A percentile compares a stretch with the other conserved stretches of the same genome.
Evolutionary conservation across 2,888 invertebrate species (phyloP).

Genomic region (Baronia brevicornis): DNA sequence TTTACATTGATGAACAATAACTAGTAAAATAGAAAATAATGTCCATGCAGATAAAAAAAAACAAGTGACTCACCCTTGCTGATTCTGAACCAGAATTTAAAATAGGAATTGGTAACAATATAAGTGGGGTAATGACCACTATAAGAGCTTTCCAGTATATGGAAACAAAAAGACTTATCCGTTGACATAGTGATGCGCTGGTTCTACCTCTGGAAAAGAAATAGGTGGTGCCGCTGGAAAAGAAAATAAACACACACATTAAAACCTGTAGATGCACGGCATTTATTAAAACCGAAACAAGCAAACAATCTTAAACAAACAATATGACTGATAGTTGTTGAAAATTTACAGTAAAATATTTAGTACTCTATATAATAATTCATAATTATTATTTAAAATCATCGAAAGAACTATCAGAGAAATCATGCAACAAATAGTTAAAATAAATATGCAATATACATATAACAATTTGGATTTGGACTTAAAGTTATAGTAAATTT

Average conservation of each 20-base stretch:
- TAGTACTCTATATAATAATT: too few species aligned
- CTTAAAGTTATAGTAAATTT: too few species aligned
- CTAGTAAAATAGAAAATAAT: background rate
- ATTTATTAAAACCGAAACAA: background rate
- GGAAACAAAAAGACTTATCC: constrained; percentile 65
- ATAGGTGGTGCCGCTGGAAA: constrained; percentile 62
- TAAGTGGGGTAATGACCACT: constrained; percentile 80
- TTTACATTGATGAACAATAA: too few species aligned
- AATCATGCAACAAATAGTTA: too few species aligned
- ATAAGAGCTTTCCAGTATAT: constrained; percentile 86
- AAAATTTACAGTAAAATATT: too few species aligned
- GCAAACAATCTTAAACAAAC: too few species aligned
- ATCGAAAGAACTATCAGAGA: too few species aligned
- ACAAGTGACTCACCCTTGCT: constrained; percentile 52
- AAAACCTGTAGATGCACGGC: constrained; percentile 18
- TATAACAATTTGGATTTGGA: too few species aligned
- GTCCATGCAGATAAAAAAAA: background rate
- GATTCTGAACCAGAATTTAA: constrained; percentile 54
- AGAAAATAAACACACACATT: constrained; percentile 28
- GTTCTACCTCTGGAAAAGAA: constrained; percentile 57
- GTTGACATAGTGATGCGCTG: constrained; percentile 48
- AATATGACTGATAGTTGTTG: too few species aligned
- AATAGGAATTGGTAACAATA: constrained; percentile 81
- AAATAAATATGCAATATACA: too few species aligned
- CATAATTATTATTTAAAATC: too few species aligned